A percentile compares a stretch with the other conserved stretches of the same genome.
phyloP scores from a whole-genome alignment of 2,797 vertebrate genomes.

The Enteromius afrohamiltoni region DNA sequence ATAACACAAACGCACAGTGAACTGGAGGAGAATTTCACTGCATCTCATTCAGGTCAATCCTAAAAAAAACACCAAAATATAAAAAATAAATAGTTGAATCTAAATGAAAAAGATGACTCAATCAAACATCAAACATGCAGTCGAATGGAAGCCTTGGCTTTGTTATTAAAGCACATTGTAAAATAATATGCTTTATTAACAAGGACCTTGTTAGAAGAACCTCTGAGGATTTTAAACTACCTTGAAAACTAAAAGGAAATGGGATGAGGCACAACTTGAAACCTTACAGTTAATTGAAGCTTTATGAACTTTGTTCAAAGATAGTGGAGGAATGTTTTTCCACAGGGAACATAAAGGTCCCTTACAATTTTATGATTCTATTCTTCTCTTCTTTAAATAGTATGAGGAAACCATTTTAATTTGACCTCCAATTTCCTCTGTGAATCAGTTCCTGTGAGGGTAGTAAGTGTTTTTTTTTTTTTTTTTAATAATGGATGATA shows the following conservation, averaged over 20 bases:
- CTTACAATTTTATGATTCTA: slow-evolving; percentile 72
- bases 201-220: not conserved
- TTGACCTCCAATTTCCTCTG: slow-evolving; percentile 78
- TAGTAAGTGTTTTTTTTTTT: slow-evolving; percentile 69
- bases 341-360: slow-evolving; percentile 68
- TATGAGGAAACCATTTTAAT: slow-evolving; percentile 74
- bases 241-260: slow-evolving; percentile 68
- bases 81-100: not conserved
- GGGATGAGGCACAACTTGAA: slow-evolving; percentile 39
- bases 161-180: slow-evolving; percentile 43
- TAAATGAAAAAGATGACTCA: slow-evolving; percentile 17
- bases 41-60: slow-evolving; percentile 18
- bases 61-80: slow-evolving; percentile 23
- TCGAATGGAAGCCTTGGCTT: slow-evolving; percentile 25
- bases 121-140: slow-evolving; percentile 26
- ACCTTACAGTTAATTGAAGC: slow-evolving; percentile 78
- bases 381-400: slow-evolving; percentile 67
- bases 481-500: slow-evolving; percentile 79
- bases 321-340: slow-evolving; percentile 71
- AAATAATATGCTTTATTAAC: slow-evolving; percentile 64
- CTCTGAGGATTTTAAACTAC: slow-evolving; percentile 54
- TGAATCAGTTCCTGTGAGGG: slow-evolving; percentile 72
- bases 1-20: not conserved
- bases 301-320: slow-evolving; percentile 76
- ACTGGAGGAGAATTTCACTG: slow-evolving; percentile 23